A percentile compares a stretch with the other conserved stretches of the same genome.
phyloP scores from a whole-genome alignment of 2,888 invertebrate species.

The Tromatobia lineatoria region DNA sequence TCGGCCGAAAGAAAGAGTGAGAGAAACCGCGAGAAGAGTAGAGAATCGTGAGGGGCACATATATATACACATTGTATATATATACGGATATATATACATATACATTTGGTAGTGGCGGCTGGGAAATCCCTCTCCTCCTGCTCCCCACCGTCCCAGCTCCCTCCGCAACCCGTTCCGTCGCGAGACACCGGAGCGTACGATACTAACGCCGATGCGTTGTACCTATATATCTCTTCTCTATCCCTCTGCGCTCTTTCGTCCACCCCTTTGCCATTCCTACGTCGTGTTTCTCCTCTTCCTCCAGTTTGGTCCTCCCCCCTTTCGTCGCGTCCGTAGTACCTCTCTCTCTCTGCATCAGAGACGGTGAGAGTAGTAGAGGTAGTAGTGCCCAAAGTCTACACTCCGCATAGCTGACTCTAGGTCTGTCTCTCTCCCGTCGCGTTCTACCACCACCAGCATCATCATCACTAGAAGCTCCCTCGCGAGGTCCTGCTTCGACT shows the following conservation, averaged over 20 bases:
- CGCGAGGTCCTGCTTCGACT: conserved; percentile 45
- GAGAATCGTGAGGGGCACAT: conserved; percentile 77
- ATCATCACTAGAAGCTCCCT: conserved; percentile 31
- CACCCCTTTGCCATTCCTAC: conserved; percentile 48
- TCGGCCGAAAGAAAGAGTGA: conserved; percentile 70
- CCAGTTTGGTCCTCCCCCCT: conserved; percentile 24
- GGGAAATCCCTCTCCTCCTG: conserved; percentile 83
- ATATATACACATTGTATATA: conserved; percentile 57
- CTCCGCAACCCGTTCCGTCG: conserved; percentile 64
- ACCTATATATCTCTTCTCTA: conserved; percentile 50
- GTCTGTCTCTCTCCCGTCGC: conserved; percentile 11
- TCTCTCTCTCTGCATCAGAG: background rate
- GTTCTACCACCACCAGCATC: conserved; percentile 1
- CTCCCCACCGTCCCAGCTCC: conserved; percentile 49
- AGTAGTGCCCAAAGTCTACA: conserved; percentile 54
- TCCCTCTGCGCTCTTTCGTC: conserved; percentile 13
- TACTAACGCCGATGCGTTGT: conserved; percentile 67
- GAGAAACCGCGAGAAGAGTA: conserved; percentile 74
- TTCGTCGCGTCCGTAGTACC: background rate
- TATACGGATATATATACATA: background rate
- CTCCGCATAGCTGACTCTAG: conserved; percentile 52
- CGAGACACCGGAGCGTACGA: conserved; percentile 60
- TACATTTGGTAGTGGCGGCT: conserved; percentile 57
- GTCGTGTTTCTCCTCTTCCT: conserved; percentile 53
- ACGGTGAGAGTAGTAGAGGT: background rate